Evolutionary conservation across 2,113 vertebrate species (phyloP).

Genomic region (Dunckerocampus dactyliophorus): DNA sequence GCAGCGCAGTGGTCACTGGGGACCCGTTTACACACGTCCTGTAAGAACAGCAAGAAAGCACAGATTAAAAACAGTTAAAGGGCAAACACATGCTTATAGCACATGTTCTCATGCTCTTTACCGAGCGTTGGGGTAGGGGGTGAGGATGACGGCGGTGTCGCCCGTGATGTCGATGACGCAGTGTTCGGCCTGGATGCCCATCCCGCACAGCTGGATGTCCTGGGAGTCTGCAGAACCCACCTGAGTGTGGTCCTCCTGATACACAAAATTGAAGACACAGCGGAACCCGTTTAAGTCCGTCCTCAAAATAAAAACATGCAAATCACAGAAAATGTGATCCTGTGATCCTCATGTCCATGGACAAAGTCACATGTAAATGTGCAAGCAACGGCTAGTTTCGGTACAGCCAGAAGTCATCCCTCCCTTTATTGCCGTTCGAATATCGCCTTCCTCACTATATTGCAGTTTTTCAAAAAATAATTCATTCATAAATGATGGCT

Average conservation of each 20-base stretch:
- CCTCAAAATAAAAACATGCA: too few species aligned
- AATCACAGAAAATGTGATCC: too few species aligned
- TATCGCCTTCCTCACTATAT: too few species aligned
- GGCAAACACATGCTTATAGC: background rate
- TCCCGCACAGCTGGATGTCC: slow-evolving; percentile 97
- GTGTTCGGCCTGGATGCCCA: slow-evolving; percentile 95
- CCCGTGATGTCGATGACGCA: slow-evolving; percentile 88
- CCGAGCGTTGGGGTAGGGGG: slow-evolving; percentile 80
- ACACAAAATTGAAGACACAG: background rate
- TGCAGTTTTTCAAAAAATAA: too few species aligned
- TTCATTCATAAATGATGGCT: too few species aligned
- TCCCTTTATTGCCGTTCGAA: too few species aligned
- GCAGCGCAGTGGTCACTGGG: slow-evolving; percentile 76
- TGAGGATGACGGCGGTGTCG: slow-evolving; percentile 80
- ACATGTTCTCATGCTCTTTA: slow-evolving; percentile 12
- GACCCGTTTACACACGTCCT: slow-evolving; percentile 95
- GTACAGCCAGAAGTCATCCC: too few species aligned
- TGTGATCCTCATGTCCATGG: too few species aligned
- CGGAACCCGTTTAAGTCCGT: too few species aligned
- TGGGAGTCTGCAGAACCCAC: slow-evolving; percentile 83
- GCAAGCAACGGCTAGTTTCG: too few species aligned
- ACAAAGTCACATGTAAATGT: too few species aligned
- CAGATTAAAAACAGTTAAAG: background rate
- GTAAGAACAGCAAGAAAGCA: background rate
- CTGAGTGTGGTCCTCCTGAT: slow-evolving; percentile 58